These are phyloP conservation scores for Melanargia galathea DNA, from an alignment of 2,888 invertebrate genomes.

Conservation along the genomic window DNA sequence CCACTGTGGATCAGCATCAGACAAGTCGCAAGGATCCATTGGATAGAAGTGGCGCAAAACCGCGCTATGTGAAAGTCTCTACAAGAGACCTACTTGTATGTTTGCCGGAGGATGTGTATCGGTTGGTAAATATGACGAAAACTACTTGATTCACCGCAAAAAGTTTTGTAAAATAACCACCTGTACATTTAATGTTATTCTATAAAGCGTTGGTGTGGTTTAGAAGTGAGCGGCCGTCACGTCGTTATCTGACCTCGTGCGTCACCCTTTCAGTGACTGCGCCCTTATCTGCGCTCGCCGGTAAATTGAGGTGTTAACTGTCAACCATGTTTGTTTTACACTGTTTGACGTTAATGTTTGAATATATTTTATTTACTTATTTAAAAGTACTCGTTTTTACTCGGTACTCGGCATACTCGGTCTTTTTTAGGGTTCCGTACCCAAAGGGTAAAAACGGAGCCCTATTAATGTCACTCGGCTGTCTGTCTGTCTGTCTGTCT, in stretches of 20 bases:
- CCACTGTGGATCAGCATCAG: too few relatives aligned
- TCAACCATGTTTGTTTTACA: conserved; percentile 21
- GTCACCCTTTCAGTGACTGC: conserved; percentile 26
- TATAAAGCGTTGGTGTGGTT: conserved; percentile 18
- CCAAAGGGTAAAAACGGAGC: too few relatives aligned
- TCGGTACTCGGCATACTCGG: too few relatives aligned
- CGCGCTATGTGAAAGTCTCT: too few relatives aligned
- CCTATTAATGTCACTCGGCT: too few relatives aligned
- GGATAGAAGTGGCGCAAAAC: too few relatives aligned
- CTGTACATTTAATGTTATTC: conserved; percentile 10
- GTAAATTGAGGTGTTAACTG: conserved; percentile 38
- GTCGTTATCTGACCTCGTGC: conserved; percentile 22
- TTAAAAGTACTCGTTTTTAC: background rate
- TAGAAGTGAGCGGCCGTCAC: conserved; percentile 24
- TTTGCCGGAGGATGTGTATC: too few relatives aligned
- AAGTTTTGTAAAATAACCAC: background rate
- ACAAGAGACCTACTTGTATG: too few relatives aligned
- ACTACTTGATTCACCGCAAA: background rate
- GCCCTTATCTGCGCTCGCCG: conserved; percentile 33
- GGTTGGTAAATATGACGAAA: background rate
- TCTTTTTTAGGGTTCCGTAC: too few relatives aligned
- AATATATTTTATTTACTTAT: background rate
- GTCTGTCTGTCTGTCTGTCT: too few relatives aligned
- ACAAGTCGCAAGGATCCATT: too few relatives aligned
- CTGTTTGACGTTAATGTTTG: conserved; percentile 13